Percentiles rank a stretch among this genome's conserved stretches.
Conservation (phyloP, 2,888 invertebrate species). For the Ennomos fuscantarius region DNA sequence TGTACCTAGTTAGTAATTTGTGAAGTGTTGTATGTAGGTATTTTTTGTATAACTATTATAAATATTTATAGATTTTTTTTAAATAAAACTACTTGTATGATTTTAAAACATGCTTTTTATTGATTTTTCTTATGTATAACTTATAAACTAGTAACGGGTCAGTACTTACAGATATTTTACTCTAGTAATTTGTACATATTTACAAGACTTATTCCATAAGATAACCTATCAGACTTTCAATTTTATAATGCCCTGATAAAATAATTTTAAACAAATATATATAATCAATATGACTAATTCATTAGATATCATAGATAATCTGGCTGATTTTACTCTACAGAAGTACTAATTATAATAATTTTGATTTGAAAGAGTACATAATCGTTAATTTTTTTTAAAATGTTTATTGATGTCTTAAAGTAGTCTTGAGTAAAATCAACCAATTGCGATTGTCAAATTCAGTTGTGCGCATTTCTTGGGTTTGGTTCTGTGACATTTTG, state of each 20-base stretch:
- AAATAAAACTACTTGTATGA: not conserved
- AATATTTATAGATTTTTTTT: too few relatives aligned
- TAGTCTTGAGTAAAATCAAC: too few relatives aligned
- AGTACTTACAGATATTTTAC: slow-evolving; percentile 44
- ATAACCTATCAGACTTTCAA: slow-evolving; percentile 62
- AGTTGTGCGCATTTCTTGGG: slow-evolving; percentile 60
- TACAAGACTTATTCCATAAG: slow-evolving; percentile 53
- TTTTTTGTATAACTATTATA: too few relatives aligned
- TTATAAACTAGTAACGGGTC: slow-evolving; percentile 45
- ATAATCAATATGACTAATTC: too few relatives aligned
- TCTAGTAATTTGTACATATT: slow-evolving; percentile 47
- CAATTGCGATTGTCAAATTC: not conserved
- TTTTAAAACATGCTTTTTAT: slow-evolving; percentile 7
- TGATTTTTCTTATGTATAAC: not conserved
- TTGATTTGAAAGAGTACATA: too few relatives aligned
- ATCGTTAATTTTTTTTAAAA: too few relatives aligned
- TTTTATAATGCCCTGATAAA: slow-evolving; percentile 44
- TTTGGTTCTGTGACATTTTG: slow-evolving; percentile 79
- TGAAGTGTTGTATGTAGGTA: too few relatives aligned
- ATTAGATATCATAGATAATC: too few relatives aligned
- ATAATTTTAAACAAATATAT: not conserved
- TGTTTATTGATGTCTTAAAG: too few relatives aligned
- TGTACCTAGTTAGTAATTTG: too few relatives aligned
- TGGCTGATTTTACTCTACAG: too few relatives aligned
- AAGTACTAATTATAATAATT: too few relatives aligned